phyloP scores from a whole-genome alignment of 2,888 invertebrate genomes.

The Hyalella azteca region DNA sequence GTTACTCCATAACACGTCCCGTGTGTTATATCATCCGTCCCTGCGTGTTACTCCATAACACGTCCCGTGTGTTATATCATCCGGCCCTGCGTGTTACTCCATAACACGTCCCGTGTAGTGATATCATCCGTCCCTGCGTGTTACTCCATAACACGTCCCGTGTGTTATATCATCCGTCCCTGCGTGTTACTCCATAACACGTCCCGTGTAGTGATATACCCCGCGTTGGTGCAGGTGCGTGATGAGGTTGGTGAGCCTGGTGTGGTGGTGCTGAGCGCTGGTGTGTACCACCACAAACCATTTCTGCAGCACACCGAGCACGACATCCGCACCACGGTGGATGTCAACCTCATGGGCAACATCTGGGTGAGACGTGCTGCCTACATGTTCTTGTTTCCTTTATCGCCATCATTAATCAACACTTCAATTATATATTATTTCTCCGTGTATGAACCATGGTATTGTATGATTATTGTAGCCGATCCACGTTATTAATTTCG shows the following conservation, averaged over 20 bases:
- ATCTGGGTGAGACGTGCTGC: conserved; percentile 60
- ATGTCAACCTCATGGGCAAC: conserved; percentile 60
- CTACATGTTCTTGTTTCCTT: too few relatives aligned
- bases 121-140: neutral
- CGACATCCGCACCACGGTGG: conserved; percentile 59
- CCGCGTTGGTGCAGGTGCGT: conserved; percentile 46
- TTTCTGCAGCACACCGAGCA: conserved; percentile 59
- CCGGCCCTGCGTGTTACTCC: neutral
- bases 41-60: neutral
- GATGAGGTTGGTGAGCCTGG: conserved; percentile 60
- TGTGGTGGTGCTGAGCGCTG: conserved; percentile 61
- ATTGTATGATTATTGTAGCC: too few relatives aligned
- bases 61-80: neutral
- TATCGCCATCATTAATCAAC: too few relatives aligned
- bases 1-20: neutral
- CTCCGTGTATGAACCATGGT: too few relatives aligned
- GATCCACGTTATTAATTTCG: too few relatives aligned
- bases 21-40: neutral
- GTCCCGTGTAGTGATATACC: neutral
- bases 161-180: neutral
- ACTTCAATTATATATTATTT: too few relatives aligned
- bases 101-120: neutral
- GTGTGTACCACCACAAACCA: conserved; percentile 59
- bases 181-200: neutral
- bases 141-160: neutral